Conservation (phyloP, 2,888 invertebrate genomes). For the Drosophila meridiana region DNA sequence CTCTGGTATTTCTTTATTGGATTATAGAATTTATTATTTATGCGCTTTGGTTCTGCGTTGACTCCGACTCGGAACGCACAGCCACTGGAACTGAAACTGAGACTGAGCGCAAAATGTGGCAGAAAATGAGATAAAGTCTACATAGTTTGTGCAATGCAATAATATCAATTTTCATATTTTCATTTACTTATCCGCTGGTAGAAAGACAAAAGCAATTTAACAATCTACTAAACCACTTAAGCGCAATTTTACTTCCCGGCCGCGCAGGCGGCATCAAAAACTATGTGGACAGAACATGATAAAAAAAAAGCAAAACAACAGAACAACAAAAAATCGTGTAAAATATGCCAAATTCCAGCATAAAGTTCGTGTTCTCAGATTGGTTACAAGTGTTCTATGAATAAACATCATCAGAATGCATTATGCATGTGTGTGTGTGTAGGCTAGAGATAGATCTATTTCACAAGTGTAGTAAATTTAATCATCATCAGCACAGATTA, state of each 20-base stretch:
- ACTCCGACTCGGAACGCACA: slow-evolving; percentile 35
- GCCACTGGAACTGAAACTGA: slow-evolving; percentile 47
- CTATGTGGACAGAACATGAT: not conserved
- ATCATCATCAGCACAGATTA: slow-evolving; percentile 59
- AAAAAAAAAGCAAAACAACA: not conserved
- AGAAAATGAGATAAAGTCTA: slow-evolving; percentile 55
- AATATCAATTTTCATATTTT: slow-evolving; percentile 79
- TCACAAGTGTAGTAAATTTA: slow-evolving; percentile 57
- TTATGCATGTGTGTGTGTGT: slow-evolving; percentile 24
- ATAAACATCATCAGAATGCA: slow-evolving; percentile 60
- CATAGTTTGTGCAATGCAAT: slow-evolving; percentile 66
- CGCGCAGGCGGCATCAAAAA: slow-evolving; percentile 12
- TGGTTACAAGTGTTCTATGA: slow-evolving; percentile 50
- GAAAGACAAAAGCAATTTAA: slow-evolving; percentile 83
- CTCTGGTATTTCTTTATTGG: slow-evolving; percentile 38
- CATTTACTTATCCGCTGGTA: slow-evolving; percentile 49
- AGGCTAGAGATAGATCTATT: slow-evolving; percentile 35
- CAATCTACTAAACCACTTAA: slow-evolving; percentile 81
- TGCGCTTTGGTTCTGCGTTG: slow-evolving; percentile 21
- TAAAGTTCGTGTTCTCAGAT: slow-evolving; percentile 15
- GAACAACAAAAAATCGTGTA: slow-evolving; percentile 1
- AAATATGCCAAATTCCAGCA: slow-evolving; percentile 22
- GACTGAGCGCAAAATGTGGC: slow-evolving; percentile 49
- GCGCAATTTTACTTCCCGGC: slow-evolving; percentile 64
- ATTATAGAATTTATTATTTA: slow-evolving; percentile 45